phyloP scores from a whole-genome alignment of 2,888 invertebrate species.

The Tridacna crocea region DNA sequence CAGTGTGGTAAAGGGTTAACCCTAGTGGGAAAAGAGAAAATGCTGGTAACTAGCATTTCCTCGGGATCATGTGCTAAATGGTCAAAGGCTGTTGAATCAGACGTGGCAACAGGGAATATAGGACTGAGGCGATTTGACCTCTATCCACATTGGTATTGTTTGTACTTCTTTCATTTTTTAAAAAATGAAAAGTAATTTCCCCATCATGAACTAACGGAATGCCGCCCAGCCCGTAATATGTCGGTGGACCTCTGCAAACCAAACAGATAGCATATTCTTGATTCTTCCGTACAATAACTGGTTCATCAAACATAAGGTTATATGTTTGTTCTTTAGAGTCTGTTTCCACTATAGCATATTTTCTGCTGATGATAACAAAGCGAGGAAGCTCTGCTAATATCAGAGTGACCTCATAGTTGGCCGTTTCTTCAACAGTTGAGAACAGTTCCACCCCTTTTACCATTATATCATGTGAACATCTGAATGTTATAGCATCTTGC shows the following conservation, averaged over 20 bases:
- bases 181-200: conserved; percentile 38
- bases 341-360: conserved; percentile 33
- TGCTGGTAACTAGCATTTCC: neutral
- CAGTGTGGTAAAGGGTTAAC: too few species aligned
- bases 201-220: conserved; percentile 12
- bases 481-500: conserved; percentile 46
- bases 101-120: neutral
- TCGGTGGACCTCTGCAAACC: conserved; percentile 41
- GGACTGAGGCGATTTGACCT: conserved; percentile 47
- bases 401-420: conserved; percentile 31
- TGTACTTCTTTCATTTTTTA: conserved; percentile 28
- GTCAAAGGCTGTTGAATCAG: neutral
- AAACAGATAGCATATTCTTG: conserved; percentile 33
- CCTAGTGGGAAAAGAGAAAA: neutral
- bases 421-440: conserved; percentile 38
- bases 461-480: conserved; percentile 44
- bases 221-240: conserved; percentile 47
- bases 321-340: conserved; percentile 48
- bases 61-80: neutral
- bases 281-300: conserved; percentile 18
- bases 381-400: conserved; percentile 32
- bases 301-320: conserved; percentile 42
- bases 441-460: conserved; percentile 45
- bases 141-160: conserved; percentile 41
- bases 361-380: neutral